Percentiles rank a stretch among this genome's conserved stretches.
phyloP scores from a whole-genome alignment of 2,888 invertebrate genomes.

The Apamea monoglypha region DNA sequence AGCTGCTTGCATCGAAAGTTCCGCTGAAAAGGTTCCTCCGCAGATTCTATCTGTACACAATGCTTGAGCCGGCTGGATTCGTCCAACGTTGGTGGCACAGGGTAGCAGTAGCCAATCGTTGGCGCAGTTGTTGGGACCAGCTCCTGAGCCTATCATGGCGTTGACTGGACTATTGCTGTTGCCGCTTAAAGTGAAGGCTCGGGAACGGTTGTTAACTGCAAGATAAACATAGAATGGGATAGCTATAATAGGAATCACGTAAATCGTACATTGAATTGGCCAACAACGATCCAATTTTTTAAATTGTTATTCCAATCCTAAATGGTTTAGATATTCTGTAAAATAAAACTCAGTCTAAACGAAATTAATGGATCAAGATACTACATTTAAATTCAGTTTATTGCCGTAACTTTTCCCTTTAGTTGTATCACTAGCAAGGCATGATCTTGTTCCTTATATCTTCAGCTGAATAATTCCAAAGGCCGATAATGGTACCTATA shows the following conservation, averaged over 20 bases:
- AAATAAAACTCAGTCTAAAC: not conserved
- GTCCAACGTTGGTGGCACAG: conserved; percentile 93
- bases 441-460: not conserved
- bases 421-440: not conserved
- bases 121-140: conserved; percentile 93
- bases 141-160: conserved; percentile 92
- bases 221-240: not conserved
- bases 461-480: not conserved
- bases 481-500: not conserved
- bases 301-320: not conserved
- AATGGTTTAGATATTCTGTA: not conserved
- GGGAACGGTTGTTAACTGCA: conserved; percentile 93
- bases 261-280: not conserved
- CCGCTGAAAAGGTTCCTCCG: conserved; percentile 94
- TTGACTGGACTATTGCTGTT: conserved; percentile 93
- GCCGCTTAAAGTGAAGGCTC: conserved; percentile 94
- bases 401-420: not conserved
- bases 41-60: conserved; percentile 95
- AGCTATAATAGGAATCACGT: not conserved
- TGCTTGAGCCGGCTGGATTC: conserved; percentile 89
- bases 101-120: conserved; percentile 95
- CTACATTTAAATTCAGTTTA: not conserved
- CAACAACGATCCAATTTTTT: no score
- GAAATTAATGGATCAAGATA: not conserved
- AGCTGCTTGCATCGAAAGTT: conserved; percentile 92